phyloP scores from a whole-genome alignment of 37 sponge, comb jelly and placozoan genomes.

The Bolinopsis microptera region DNA sequence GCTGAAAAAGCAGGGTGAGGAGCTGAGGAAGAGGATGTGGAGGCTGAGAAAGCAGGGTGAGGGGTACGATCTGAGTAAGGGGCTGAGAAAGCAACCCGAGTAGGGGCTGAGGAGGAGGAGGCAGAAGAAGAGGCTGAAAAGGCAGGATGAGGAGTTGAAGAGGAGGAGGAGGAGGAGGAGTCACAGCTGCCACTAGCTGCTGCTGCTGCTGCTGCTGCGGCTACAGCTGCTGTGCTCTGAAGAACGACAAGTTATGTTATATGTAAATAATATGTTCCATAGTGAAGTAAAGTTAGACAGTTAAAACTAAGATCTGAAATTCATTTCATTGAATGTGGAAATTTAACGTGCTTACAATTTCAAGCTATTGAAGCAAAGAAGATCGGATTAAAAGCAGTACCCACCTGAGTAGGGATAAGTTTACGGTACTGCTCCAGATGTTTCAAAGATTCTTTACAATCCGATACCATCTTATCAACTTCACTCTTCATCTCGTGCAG shows the following conservation, averaged over 20 bases:
- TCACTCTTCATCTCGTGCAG: background rate
- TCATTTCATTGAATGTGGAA: no score
- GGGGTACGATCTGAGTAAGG: background rate
- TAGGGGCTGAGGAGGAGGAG: background rate
- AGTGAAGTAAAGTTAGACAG: no score
- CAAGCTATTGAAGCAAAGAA: no score
- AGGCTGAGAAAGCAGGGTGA: no score
- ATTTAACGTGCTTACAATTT: no score
- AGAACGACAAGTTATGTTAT: no score
- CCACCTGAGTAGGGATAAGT: background rate
- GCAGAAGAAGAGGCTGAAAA: no score
- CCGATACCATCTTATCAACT: conserved; percentile 42
- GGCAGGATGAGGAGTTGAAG: background rate
- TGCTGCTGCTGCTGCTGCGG: background rate
- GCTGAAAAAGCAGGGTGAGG: background rate
- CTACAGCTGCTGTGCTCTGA: background rate
- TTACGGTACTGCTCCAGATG: conserved; percentile 19
- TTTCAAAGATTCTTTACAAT: background rate
- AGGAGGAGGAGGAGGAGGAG: background rate
- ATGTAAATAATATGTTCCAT: background rate
- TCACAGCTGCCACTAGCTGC: background rate
- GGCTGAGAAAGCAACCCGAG: background rate
- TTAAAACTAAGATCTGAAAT: no score
- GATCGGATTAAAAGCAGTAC: no score
- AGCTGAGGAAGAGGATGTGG: background rate